Evolutionary conservation across 2,113 vertebrate species (phyloP), one percentile per base, ranked within the genome.

Genomic region (Toxotes jaculatrix): DNA sequence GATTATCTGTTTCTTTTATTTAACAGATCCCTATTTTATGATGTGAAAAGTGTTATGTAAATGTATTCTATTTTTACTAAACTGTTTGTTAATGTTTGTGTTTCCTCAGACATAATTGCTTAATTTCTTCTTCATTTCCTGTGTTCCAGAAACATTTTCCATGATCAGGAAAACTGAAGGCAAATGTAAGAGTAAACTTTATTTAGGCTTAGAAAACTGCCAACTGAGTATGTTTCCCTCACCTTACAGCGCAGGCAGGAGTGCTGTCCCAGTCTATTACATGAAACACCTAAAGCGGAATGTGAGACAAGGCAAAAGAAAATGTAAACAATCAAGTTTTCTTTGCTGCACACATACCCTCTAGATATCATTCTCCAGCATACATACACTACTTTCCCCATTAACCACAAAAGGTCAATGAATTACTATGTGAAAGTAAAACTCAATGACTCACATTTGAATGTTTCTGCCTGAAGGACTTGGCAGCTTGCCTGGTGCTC

Each of bases 401-500:
- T 74, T n/a, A 62, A 82, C 49, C 27, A 62, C 40, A 42, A 62
- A 71, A 47, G 10, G 7, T 1, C 0, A 11, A 27, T 34, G 2
- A 65, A 27, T 78, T 59, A 38, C 17, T 23, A 7, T 40, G 32
- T 74, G 63, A 74, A 45, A 53, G 7, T 2, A 32, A 43, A 63
- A 27, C 0, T 1, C 5, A 40, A 17, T 82, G 64, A 95, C 97
- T 97, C 95, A 99, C 98, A 99, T 93, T 99, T 99, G 94, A 94
- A 99, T 11, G 98, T 99, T 94, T 99, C 98, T 9, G 98, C 96
- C 89, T 99, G 97, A 86, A 99, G 94, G 87, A 99, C 95, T 84
- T 99, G 98, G 92, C 98, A 99, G 92, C 98, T 99, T 59, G 98
- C 98, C 94, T 99, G 98, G 90, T 99, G 98, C 70, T 99, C 98